phyloP scores from a whole-genome alignment of 35 echinoderm and acorn worm genomes.

The Diadema setosum region DNA sequence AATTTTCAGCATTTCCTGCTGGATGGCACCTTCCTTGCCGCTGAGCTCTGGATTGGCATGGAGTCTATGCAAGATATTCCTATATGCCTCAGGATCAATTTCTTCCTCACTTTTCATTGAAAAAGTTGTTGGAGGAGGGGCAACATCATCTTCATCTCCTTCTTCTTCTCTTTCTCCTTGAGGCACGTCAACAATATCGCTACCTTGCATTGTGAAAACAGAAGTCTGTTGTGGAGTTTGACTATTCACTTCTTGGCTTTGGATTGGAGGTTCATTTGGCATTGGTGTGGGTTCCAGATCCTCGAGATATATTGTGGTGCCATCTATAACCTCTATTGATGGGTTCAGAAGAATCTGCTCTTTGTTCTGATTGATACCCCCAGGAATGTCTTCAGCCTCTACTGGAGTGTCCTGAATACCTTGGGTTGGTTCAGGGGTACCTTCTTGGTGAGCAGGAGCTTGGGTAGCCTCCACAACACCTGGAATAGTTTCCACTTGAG shows the following conservation, averaged over 20 bases:
- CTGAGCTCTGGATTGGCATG: not conserved
- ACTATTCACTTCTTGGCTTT: not conserved
- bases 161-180: not conserved
- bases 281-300: slow-evolving; percentile 34
- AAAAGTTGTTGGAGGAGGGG: not conserved
- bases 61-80: not conserved
- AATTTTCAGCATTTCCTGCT: slow-evolving; percentile 5
- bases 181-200: not conserved
- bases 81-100: not conserved
- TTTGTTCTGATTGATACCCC: not conserved
- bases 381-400: not conserved
- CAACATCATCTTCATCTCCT: not conserved
- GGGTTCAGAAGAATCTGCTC: not conserved
- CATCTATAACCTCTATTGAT: slow-evolving; percentile 27
- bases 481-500: no score
- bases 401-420: not conserved
- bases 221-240: not conserved
- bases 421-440: not conserved
- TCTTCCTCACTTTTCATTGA: not conserved
- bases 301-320: slow-evolving; percentile 10
- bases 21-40: not conserved
- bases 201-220: not conserved
- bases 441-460: not conserved
- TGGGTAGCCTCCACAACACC: no score
- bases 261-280: not conserved